Evolutionary conservation across 2,888 invertebrate species (phyloP).

Genomic region (Hartigia nigra): DNA sequence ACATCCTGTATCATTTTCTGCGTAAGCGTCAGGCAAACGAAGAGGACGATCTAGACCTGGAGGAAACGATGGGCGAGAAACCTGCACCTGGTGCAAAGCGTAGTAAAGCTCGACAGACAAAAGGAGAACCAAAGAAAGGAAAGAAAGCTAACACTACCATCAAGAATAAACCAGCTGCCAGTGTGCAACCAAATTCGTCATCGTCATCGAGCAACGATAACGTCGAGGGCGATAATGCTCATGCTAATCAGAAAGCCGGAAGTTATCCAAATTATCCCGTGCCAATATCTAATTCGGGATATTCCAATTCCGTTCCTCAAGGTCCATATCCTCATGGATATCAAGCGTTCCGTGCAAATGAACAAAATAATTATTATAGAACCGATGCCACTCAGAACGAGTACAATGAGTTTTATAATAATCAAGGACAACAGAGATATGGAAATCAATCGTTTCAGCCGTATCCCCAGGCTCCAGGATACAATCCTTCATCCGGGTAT

Average conservation of each 20-base stretch:
- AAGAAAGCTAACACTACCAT: conserved; percentile 54
- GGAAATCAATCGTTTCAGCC: conserved; percentile 52
- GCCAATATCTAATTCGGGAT: conserved; percentile 45
- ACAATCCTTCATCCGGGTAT: conserved; percentile 36
- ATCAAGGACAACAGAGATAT: conserved; percentile 53
- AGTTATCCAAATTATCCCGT: conserved; percentile 48
- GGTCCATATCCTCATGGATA: conserved; percentile 48
- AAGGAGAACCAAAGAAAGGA: conserved; percentile 62
- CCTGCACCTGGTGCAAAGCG: conserved; percentile 55
- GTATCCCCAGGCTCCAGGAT: conserved; percentile 50
- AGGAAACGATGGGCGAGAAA: conserved; percentile 76
- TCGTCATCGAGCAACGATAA: conserved; percentile 45
- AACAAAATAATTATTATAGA: conserved; percentile 54
- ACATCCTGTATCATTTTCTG: conserved; percentile 88
- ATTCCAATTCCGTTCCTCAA: conserved; percentile 42
- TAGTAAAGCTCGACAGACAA: conserved; percentile 61
- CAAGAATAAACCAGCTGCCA: conserved; percentile 70
- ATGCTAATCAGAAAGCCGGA: conserved; percentile 36
- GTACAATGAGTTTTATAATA: conserved; percentile 54
- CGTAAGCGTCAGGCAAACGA: conserved; percentile 84
- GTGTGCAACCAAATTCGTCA: conserved; percentile 67
- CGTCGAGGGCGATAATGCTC: conserved; percentile 15
- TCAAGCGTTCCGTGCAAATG: conserved; percentile 53
- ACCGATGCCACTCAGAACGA: conserved; percentile 49
- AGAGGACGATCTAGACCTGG: conserved; percentile 83